Evolutionary conservation across 2,113 vertebrate genomes (phyloP).

Genomic region (Corythaeola cristata): DNA sequence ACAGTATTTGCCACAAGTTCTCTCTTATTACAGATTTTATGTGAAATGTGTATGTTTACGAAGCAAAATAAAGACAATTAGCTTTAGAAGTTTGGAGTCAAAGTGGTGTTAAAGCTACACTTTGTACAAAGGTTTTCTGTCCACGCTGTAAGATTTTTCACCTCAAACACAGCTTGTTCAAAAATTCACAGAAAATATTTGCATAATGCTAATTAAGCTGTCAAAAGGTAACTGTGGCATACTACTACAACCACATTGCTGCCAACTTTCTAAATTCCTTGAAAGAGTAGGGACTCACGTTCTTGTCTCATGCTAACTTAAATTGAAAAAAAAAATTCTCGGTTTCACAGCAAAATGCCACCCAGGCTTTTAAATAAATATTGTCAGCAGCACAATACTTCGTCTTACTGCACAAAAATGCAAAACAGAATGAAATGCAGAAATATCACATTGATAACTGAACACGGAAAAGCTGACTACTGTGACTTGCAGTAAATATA

Average conservation of each 20-base stretch:
- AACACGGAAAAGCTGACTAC: not conserved
- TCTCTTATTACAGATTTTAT: conserved; percentile 76
- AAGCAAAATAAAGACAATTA: conserved; percentile 67
- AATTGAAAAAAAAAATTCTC: not conserved
- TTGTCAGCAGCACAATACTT: not conserved
- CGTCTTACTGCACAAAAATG: not conserved
- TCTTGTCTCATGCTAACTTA: conserved; percentile 15
- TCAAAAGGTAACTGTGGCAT: conserved; percentile 57
- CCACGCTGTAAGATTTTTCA: conserved; percentile 11
- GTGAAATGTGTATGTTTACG: conserved; percentile 66
- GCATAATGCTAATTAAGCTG: conserved; percentile 68
- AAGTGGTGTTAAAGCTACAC: conserved; percentile 23
- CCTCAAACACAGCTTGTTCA: conserved; percentile 30
- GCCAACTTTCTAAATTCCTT: conserved; percentile 39
- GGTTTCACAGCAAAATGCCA: conserved; percentile 14
- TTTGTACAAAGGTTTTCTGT: conserved; percentile 41
- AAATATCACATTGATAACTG: not conserved
- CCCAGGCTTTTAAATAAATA: not conserved
- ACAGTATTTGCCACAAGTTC: conserved; percentile 76
- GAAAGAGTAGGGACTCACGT: not conserved
- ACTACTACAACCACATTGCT: not conserved
- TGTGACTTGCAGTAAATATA: not conserved
- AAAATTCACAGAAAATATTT: conserved; percentile 62
- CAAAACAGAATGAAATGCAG: not conserved
- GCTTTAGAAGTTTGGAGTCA: conserved; percentile 48